Percentiles rank a stretch among this genome's conserved stretches.
phyloP scores from a whole-genome alignment of 2,888 invertebrate genomes.

The Andrena hattorfiana region DNA sequence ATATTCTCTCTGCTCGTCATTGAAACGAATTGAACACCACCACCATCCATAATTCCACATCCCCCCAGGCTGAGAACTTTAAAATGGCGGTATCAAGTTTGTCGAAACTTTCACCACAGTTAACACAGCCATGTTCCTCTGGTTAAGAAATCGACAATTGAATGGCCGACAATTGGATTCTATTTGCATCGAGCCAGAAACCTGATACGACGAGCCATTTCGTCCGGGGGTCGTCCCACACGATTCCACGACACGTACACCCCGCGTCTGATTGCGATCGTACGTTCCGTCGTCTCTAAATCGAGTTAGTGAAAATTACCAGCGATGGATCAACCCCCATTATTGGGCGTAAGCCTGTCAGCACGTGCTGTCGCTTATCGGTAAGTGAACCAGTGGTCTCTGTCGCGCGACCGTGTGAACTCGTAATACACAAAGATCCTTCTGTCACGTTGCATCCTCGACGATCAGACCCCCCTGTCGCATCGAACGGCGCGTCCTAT shows the following conservation, averaged over 20 bases:
- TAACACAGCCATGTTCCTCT: neutral
- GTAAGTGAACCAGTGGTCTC: slow-evolving; percentile 43
- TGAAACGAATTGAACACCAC: too few species aligned
- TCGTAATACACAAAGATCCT: slow-evolving; percentile 31
- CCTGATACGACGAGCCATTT: slow-evolving; percentile 4
- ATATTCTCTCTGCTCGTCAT: too few species aligned
- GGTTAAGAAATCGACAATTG: slow-evolving; percentile 13
- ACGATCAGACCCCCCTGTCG: neutral
- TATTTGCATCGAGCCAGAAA: slow-evolving; percentile 17
- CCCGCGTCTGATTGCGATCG: slow-evolving; percentile 6
- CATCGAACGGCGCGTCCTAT: neutral
- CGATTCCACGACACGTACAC: slow-evolving; percentile 14
- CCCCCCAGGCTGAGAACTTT: neutral
- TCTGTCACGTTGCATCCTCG: neutral
- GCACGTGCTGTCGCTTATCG: slow-evolving; percentile 55
- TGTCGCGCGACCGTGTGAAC: slow-evolving; percentile 52
- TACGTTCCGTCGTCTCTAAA: slow-evolving; percentile 16
- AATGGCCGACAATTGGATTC: slow-evolving; percentile 8
- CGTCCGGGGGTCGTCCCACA: neutral
- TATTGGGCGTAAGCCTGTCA: slow-evolving; percentile 10
- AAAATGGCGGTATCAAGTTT: neutral
- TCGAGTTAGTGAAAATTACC: slow-evolving; percentile 45
- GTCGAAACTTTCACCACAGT: slow-evolving; percentile 18
- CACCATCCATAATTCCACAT: too few species aligned
- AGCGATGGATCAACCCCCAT: slow-evolving; percentile 28